Evolutionary conservation across 2,113 vertebrate genomes (phyloP).

Genomic region (Oriolus oriolus): DNA sequence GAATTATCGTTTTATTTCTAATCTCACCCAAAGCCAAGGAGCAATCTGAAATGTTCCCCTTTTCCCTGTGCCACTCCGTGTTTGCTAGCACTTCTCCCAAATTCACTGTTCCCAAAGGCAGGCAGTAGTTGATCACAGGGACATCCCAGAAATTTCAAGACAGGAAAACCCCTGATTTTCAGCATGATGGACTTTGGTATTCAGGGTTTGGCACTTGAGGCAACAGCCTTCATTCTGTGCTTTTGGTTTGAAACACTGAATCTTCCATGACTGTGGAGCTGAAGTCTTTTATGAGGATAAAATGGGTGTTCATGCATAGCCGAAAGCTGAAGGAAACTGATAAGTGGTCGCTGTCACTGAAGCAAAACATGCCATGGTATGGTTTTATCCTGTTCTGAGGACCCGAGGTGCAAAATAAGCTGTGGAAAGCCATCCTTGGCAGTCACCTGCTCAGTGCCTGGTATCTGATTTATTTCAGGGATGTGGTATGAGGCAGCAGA

Average conservation of each 20-base stretch:
- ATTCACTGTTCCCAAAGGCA: background rate
- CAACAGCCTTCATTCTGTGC: background rate
- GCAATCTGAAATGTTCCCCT: background rate
- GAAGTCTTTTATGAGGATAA: background rate
- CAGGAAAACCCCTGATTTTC: background rate
- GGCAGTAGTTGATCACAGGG: background rate
- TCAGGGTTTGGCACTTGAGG: background rate
- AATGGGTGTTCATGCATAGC: background rate
- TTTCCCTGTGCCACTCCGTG: background rate
- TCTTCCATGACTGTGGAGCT: background rate
- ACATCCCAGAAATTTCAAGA: background rate
- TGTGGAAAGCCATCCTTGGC: background rate
- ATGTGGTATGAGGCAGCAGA: conserved; percentile 93
- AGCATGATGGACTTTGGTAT: background rate
- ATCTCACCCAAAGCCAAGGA: background rate
- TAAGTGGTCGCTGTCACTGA: background rate
- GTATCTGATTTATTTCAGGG: conserved; percentile 69
- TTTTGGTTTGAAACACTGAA: background rate
- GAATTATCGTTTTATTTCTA: background rate
- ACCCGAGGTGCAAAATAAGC: background rate
- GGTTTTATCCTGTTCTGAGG: background rate
- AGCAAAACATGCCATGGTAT: background rate
- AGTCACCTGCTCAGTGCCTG: background rate
- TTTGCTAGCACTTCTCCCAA: background rate
- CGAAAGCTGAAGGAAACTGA: background rate